Evolutionary conservation across 2,113 vertebrate genomes (phyloP), one percentile per base, ranked within the genome.

Genomic region (Laterallus jamaicensis): DNA sequence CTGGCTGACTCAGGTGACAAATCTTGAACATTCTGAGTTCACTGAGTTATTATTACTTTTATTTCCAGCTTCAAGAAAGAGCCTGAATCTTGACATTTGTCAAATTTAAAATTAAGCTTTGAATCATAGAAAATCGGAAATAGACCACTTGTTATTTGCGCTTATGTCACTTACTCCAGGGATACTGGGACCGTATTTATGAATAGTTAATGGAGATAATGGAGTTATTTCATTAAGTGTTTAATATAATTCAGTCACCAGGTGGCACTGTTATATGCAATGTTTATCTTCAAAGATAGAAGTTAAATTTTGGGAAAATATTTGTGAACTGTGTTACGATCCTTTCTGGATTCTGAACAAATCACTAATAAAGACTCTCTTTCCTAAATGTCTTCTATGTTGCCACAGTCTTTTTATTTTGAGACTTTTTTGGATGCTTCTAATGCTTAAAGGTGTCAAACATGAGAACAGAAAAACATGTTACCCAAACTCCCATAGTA

Each of bases 251-350:
- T 84, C 54, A 31, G 89, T 92, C 95, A 93, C 73, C 89, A 93
- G 95, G 74, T 93, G 93, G 94, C 95, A 93, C 82, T 93, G 40
- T 84, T 79, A 96, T 37, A 94, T 62, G 26, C 5, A 40, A 25
- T n/a, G 80, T 84, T 93, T 93, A n/a, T 68, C 47, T 75, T 77
- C 66, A 68, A 80, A 50, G 19, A 20, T 9, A 24, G 9, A 5
- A 1, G 4, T 47, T 50, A 59, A 42, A 64, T 78, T 42, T 75
- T 63, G 24, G 49, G n/a, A 74, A 92, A 92, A 60, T 42, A 68
- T 64, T 47, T 59, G 17, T 71, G 11, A 86, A 49, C 11, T 31
- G 5, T 82, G 5, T 37, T 54, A 75, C 16, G 11, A 6, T 40
- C 32, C 12, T 67, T 87, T 54, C 40, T 77, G 47, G 40, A 47